These are phyloP conservation scores for Ptiloglossa arizonensis DNA, from an alignment of 1,140 invertebrate species.

Conservation along the genomic window DNA sequence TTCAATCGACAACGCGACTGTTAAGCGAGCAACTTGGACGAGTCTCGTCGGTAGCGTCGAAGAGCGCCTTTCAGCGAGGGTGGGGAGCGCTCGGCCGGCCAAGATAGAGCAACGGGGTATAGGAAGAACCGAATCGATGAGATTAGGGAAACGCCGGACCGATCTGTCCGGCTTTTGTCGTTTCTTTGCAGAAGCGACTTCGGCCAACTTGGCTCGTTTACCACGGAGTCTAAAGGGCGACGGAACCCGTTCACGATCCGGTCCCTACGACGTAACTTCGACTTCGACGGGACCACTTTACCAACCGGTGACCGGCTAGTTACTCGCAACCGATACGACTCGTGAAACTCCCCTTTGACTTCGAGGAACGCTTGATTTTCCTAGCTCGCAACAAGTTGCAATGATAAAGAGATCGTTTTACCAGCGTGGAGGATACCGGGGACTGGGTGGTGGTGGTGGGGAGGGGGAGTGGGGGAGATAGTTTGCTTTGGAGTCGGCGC, in stretches of 20 bases:
- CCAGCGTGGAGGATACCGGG: too few relatives aligned
- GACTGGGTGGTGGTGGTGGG: too few relatives aligned
- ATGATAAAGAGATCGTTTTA: slow-evolving; percentile 13
- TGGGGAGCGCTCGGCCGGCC: too few relatives aligned
- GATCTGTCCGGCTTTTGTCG: neutral
- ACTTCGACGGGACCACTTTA: slow-evolving; percentile 15
- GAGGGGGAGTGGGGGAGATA: too few relatives aligned
- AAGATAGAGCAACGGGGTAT: too few relatives aligned
- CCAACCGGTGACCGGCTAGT: slow-evolving; percentile 2
- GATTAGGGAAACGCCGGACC: neutral
- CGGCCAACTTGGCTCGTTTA: neutral
- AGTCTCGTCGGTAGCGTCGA: too few relatives aligned
- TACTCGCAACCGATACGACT: neutral
- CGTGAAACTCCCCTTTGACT: neutral
- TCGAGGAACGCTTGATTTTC: neutral
- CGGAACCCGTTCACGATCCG: neutral
- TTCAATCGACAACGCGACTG: slow-evolving; percentile 25
- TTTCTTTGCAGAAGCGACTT: neutral
- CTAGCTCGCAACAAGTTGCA: slow-evolving; percentile 23
- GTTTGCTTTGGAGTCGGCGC: too few relatives aligned
- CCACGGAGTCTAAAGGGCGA: neutral
- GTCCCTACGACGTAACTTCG: too few relatives aligned
- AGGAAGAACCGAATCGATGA: slow-evolving; percentile 3
- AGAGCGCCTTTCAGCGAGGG: too few relatives aligned
- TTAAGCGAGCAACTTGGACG: slow-evolving; percentile 3